phyloP scores from a whole-genome alignment of 2,888 invertebrate species.

The Sminthurides aquaticus region DNA sequence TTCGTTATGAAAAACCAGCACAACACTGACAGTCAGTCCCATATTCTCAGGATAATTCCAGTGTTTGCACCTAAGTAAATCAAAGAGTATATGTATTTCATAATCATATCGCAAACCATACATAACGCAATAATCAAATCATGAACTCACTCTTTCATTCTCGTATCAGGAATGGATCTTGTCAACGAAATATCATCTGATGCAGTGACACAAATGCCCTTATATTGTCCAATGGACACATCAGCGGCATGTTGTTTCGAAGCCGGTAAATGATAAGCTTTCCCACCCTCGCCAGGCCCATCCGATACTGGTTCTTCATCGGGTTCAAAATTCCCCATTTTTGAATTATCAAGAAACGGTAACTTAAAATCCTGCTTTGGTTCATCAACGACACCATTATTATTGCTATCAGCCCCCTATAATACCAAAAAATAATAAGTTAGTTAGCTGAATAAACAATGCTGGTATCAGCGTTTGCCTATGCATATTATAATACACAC shows the following conservation, averaged over 20 bases:
- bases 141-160: constrained; percentile 19
- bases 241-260: constrained; percentile 78
- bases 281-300: constrained; percentile 16
- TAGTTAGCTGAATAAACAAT: too few species aligned
- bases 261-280: constrained; percentile 63
- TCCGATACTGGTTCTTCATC: constrained; percentile 9
- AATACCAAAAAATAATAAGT: too few species aligned
- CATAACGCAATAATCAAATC: background rate
- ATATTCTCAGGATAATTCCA: constrained; percentile 53
- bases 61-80: constrained; percentile 49
- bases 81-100: background rate
- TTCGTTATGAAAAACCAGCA: constrained; percentile 55
- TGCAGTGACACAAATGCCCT: constrained; percentile 19
- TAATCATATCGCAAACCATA: background rate
- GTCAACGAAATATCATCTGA: constrained; percentile 20
- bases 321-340: constrained; percentile 20
- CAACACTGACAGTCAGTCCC: constrained; percentile 52
- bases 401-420: too few species aligned
- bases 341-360: constrained; percentile 10
- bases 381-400: background rate
- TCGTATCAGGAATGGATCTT: constrained; percentile 19
- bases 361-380: background rate
- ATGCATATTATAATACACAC: too few species aligned
- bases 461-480: too few species aligned
- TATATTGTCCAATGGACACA: constrained; percentile 69